Base-by-base conservation (phyloP, 2,888 invertebrate species). In the Stenichneumon culpator region DNA sequence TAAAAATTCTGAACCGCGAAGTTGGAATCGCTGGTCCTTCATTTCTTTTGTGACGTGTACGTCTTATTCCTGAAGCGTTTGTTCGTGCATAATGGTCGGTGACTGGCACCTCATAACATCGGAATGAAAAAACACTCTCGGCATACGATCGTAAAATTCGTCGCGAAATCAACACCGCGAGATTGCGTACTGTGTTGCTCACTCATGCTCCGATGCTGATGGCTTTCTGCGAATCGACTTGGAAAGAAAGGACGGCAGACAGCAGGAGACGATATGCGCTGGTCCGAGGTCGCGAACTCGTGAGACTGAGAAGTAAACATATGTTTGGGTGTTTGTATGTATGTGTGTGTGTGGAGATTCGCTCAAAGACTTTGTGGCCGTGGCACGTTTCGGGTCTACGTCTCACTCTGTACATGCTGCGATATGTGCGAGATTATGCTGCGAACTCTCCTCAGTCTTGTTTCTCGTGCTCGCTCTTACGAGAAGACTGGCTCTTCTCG, bases 341-440 rank as follows among this genome's bases (percentile, higher is more conserved):
- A 44, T 60, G 28, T 54, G 7, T 39, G 28, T 22, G 52, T 65
- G 52, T 4, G n/a, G 32, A 47, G 73, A 82, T 63, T 77, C 78
- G 78, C 65, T 28, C 60, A 44, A 68, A 69, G 78, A 63, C 16
- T 78, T 74, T 68, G 69, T 70, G 84, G 65, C 63, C 78, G 52
- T 78, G 73, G 77, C 82, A 74, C 82, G 84, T 79, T 84, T 84
- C 50, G 69, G 82, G 63, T 65, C 50, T 32, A 47, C 36, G 54
- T 77, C 54, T 54, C 54, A 3, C 25, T 50, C 32, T 50, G 50
- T 28, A 83, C 47, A 70, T 11, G 69, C 50, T 25, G 85, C 70
- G 82, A 82, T 79, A 77, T 72, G 79, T 73, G 54, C 44, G 82
- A 82, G 84, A 85, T 85, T 79, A 82, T 82, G 65, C 79, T 74